phyloP scores from a whole-genome alignment of 2,888 invertebrate genomes.

The Sinohyriopsis cumingii region DNA sequence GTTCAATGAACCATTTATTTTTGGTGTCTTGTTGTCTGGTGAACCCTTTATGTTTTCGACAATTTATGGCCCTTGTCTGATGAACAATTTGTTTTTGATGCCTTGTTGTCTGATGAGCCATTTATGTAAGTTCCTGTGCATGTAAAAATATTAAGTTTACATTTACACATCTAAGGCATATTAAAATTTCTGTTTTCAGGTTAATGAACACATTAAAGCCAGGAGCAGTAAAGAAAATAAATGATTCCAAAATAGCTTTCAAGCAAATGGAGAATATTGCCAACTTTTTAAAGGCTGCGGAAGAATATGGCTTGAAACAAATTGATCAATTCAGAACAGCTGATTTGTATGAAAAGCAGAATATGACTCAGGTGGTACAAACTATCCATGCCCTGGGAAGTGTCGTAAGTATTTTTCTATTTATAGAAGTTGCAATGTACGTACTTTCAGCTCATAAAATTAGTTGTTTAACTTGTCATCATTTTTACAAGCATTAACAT shows the following conservation, averaged over 20 bases:
- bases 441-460: neutral
- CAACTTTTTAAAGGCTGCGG: constrained; percentile 87
- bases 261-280: constrained; percentile 99
- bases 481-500: no score
- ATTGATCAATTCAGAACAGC: constrained; percentile 99
- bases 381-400: constrained; percentile 93
- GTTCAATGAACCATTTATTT: no score
- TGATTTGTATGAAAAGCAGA: constrained; percentile 95
- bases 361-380: constrained; percentile 96
- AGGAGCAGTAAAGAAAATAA: constrained; percentile 95
- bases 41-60: no score
- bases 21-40: no score
- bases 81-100: no score
- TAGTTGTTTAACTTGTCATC: neutral
- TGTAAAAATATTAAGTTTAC: neutral
- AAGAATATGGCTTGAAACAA: constrained; percentile 93
- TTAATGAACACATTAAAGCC: constrained; percentile 92
- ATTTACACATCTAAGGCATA: neutral
- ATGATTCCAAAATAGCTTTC: constrained; percentile 81
- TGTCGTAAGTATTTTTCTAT: constrained; percentile 80
- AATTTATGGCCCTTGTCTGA: no score
- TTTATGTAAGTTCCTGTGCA: neutral
- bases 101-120: no score
- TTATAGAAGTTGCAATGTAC: neutral
- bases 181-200: constrained; percentile 55